phyloP scores from a whole-genome alignment of 2,888 invertebrate species.

The Microchrysa polita region DNA sequence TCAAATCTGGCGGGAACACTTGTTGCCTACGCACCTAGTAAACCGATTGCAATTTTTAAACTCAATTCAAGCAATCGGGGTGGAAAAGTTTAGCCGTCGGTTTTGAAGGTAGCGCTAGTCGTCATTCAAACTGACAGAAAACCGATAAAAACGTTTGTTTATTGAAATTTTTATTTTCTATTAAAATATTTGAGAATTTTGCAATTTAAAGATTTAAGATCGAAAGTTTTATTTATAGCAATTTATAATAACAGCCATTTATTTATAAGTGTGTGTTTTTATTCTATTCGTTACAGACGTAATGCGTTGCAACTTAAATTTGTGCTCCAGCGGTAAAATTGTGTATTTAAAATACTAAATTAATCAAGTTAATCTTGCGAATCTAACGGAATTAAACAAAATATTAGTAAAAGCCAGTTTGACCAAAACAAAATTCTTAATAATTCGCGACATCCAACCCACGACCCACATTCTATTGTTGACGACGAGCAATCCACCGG shows the following conservation, averaged over 20 bases:
- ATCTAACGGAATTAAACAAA: neutral
- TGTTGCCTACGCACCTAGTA: conserved; percentile 23
- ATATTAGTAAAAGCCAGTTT: neutral
- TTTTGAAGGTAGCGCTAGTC: conserved; percentile 5
- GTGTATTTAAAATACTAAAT: neutral
- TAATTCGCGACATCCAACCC: no score
- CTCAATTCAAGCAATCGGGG: conserved; percentile 31
- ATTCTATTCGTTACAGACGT: conserved; percentile 22
- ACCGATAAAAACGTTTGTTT: no score
- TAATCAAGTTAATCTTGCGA: neutral
- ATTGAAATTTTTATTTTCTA: conserved; percentile 13
- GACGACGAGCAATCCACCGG: no score
- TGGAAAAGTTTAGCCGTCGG: neutral
- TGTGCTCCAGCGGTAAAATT: neutral
- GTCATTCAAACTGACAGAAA: neutral
- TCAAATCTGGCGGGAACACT: conserved; percentile 36
- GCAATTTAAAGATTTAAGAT: neutral
- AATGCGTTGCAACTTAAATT: conserved; percentile 16
- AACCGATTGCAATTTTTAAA: conserved; percentile 6
- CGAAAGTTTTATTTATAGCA: neutral
- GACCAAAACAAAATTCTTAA: no score
- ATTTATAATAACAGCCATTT: neutral
- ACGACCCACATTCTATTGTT: no score
- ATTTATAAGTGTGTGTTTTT: conserved; percentile 25
- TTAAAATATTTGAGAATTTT: neutral